Evolutionary conservation across 2,797 vertebrate genomes (phyloP).

Genomic region (Carduelis carduelis): DNA sequence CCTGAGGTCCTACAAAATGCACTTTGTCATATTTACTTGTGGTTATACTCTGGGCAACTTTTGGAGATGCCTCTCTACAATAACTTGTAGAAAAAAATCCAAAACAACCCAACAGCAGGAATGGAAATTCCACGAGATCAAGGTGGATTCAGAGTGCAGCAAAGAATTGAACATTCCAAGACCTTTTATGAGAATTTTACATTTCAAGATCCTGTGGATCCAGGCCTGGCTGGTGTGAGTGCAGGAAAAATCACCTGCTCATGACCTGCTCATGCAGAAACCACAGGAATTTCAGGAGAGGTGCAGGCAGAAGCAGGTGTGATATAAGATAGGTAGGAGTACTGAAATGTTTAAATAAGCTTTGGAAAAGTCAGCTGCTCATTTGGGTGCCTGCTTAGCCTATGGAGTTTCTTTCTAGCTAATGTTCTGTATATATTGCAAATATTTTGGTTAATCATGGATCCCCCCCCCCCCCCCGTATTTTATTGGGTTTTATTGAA

Average conservation of each 20-base stretch:
- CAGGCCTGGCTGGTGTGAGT: not conserved
- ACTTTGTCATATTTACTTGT: not conserved
- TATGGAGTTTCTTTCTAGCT: not conserved
- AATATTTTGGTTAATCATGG: not conserved
- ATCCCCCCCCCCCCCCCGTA: rapidly evolving
- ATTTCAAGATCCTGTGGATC: not conserved
- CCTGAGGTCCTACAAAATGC: not conserved
- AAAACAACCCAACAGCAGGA: not conserved
- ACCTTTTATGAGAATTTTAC: not conserved
- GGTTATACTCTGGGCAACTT: not conserved
- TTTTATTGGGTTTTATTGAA: not conserved
- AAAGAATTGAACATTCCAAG: not conserved
- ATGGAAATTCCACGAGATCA: not conserved
- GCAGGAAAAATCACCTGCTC: rapidly evolving
- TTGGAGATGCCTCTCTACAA: not conserved
- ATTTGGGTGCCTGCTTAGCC: not conserved
- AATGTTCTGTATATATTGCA: not conserved
- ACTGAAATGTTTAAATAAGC: not conserved
- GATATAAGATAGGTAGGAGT: not conserved
- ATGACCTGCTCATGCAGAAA: not conserved
- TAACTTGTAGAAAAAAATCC: not conserved
- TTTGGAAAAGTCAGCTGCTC: not conserved
- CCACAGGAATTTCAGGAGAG: not conserved
- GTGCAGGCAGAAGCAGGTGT: not conserved
- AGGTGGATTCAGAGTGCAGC: no score